Conservation (phyloP, 2,888 invertebrate genomes). For the Eristalis arbustorum region DNA sequence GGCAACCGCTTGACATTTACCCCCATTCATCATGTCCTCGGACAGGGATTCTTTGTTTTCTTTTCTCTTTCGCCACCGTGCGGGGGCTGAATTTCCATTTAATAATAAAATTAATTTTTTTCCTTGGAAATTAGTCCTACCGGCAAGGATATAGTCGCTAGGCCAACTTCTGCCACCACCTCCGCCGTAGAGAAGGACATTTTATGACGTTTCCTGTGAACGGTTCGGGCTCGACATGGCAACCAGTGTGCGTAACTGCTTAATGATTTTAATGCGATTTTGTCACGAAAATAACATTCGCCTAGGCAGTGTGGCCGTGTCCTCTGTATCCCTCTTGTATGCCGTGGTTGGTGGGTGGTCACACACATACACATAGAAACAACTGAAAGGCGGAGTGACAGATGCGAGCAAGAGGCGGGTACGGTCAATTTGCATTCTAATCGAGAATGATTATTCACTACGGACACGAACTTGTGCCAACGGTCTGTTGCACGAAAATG, state of each 20-base stretch:
- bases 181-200: conserved; percentile 19
- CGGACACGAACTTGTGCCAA: conserved; percentile 42
- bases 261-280: conserved; percentile 62
- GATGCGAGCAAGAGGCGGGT: conserved; percentile 30
- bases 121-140: neutral
- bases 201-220: conserved; percentile 30
- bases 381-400: conserved; percentile 13
- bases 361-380: too few relatives aligned
- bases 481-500: conserved; percentile 27
- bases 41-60: neutral
- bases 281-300: conserved; percentile 49
- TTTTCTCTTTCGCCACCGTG: neutral
- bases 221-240: conserved; percentile 34
- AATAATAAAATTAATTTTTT: conserved; percentile 35
- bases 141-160: conserved; percentile 30
- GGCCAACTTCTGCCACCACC: conserved; percentile 8
- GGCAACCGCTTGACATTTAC: conserved; percentile 7
- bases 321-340: neutral
- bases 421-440: conserved; percentile 61
- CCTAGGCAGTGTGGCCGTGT: neutral
- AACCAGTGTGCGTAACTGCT: conserved; percentile 65
- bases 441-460: conserved; percentile 58
- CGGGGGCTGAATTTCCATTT: conserved; percentile 6
- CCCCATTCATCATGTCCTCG: neutral
- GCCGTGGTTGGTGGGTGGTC: neutral